Evolutionary conservation across 2,797 vertebrate genomes (phyloP), one percentile per base, ranked within the genome.

Genomic region (Pelochelys cantorii): DNA sequence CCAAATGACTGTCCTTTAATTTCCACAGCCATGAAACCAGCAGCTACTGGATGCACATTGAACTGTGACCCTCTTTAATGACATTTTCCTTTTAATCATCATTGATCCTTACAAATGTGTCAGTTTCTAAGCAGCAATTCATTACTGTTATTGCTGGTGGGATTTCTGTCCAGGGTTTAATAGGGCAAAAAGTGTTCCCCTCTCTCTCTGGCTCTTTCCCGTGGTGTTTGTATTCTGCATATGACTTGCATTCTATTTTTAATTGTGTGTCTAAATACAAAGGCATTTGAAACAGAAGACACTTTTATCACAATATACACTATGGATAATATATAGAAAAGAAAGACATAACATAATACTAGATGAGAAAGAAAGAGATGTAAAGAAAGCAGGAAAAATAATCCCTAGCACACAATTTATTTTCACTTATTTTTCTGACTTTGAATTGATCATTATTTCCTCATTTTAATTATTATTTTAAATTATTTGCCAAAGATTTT

Each of bases 11-110:
- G 87, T 79, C 78, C 91, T 95, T 95, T 89, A 77, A 90, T 96
- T 96, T 97, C 88, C 81, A 42, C 60, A 62, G 89, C 82, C 92
- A 90, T 93, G 53, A 56, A n/a, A 81, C 23, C 95, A 94, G 87
- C 87, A 95, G 86, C 60, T 95, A 80, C 81, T 93, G 90, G 86
- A 91, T 90, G 91, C 34, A 90, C 48, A 14, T 74, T 60, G 80
- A 84, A 87, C 87, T 0, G 0, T 87, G 85, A 79, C 81, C 89
- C 86, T 79, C 81, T 85, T 83, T 88, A 93, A 94, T 93, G 92
- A 86, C 90, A 83, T 93, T 96, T 96, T 88, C 91, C 92, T 94
- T 95, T 87, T 92, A 94, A 89, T 96, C 91, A 88, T 91, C 93
- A 93, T 94, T 93, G 95, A 93, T 92, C 86, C 86, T 83, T 88